Conservation (phyloP, 2,113 vertebrate species). For the Leucopsar rothschildi region DNA sequence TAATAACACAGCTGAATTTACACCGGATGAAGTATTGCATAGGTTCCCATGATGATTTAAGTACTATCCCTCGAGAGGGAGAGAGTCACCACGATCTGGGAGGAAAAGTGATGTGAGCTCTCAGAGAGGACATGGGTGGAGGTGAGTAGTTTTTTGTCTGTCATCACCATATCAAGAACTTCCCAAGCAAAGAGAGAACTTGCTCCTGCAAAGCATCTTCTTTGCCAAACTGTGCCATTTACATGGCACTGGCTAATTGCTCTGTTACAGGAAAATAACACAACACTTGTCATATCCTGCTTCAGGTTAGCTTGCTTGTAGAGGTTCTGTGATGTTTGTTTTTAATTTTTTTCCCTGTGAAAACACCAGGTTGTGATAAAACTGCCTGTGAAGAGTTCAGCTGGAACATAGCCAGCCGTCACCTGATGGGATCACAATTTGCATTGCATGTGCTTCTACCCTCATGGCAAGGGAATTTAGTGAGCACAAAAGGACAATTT, state of each 20-base stretch:
- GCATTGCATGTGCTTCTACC: neutral
- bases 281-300: neutral
- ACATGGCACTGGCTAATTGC: neutral
- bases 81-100: fast-evolving
- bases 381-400: neutral
- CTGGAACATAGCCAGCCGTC: neutral
- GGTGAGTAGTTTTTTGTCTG: neutral
- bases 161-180: neutral
- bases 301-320: conserved; percentile 19
- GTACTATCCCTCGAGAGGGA: neutral
- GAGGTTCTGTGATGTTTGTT: neutral
- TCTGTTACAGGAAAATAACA: neutral
- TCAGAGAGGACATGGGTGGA: neutral
- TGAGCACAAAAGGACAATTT: conserved; percentile 51
- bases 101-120: neutral
- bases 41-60: neutral
- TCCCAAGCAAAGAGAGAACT: neutral
- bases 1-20: neutral
- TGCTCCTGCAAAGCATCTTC: neutral
- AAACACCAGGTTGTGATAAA: conserved; percentile 55
- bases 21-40: neutral
- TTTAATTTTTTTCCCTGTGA: neutral
- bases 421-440: conserved; percentile 18
- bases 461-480: neutral
- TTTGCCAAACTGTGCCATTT: neutral